Percentiles rank a stretch among this genome's conserved stretches.
phyloP scores from a whole-genome alignment of 2,888 invertebrate species.

The Caenorhabditis parvicauda region DNA sequence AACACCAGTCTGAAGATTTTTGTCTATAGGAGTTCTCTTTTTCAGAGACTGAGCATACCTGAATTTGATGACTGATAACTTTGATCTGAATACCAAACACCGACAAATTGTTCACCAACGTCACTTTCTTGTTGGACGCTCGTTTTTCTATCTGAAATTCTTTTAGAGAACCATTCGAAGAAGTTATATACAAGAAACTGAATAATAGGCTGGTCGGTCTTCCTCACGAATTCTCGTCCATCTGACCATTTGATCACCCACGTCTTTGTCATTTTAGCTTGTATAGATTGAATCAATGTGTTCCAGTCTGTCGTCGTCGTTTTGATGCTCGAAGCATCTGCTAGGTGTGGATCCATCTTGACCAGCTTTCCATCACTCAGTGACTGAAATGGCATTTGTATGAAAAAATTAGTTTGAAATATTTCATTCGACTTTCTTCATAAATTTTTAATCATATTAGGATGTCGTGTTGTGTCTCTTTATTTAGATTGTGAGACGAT shows the following conservation, averaged over 20 bases:
- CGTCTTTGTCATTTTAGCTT: slow-evolving; percentile 49
- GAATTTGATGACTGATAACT: slow-evolving; percentile 28
- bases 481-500: background rate
- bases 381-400: slow-evolving; percentile 39
- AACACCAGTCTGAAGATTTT: slow-evolving; percentile 74
- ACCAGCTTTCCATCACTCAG: slow-evolving; percentile 28
- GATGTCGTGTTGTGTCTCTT: too few species aligned
- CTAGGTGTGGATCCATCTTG: slow-evolving; percentile 34
- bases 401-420: too few species aligned
- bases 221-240: slow-evolving; percentile 41
- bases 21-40: background rate
- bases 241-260: slow-evolving; percentile 42
- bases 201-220: slow-evolving; percentile 33
- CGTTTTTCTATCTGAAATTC: slow-evolving; percentile 51
- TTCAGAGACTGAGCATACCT: slow-evolving; percentile 11
- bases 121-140: slow-evolving; percentile 70
- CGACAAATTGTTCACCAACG: slow-evolving; percentile 84
- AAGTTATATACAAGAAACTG: slow-evolving; percentile 29
- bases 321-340: slow-evolving; percentile 16
- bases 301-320: slow-evolving; percentile 32
- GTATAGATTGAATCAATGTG: slow-evolving; percentile 35
- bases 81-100: slow-evolving; percentile 79
- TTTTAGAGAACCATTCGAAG: background rate
- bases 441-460: too few species aligned
- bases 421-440: too few species aligned